These are phyloP conservation scores for Chymomyza fuscimana DNA, from an alignment of 2,888 invertebrate genomes.

Conservation along the genomic window DNA sequence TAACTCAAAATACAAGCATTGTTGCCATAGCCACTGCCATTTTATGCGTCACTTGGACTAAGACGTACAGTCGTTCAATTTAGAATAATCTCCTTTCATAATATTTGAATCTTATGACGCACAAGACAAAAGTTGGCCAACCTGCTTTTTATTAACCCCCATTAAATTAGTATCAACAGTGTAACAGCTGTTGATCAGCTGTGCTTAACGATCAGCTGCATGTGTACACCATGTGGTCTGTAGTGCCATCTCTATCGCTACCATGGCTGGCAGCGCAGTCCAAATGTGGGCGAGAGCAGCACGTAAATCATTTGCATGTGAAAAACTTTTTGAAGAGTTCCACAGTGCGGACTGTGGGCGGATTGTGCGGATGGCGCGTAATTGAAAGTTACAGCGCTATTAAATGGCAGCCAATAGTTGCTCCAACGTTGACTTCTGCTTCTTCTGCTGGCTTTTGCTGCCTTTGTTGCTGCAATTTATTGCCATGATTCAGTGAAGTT, in stretches of 20 bases:
- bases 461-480: slow-evolving; percentile 7
- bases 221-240: too few relatives aligned
- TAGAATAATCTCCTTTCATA: too few relatives aligned
- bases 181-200: too few relatives aligned
- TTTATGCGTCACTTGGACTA: too few relatives aligned
- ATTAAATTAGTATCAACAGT: too few relatives aligned
- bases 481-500: not conserved
- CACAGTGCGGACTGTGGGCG: not conserved
- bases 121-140: too few relatives aligned
- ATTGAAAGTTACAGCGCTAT: slow-evolving; percentile 7
- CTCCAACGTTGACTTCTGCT: not conserved
- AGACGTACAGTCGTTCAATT: too few relatives aligned
- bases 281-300: not conserved
- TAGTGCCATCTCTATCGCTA: not conserved
- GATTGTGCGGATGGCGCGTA: not conserved
- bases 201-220: not conserved
- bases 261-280: not conserved
- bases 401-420: slow-evolving; percentile 3
- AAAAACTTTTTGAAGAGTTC: not conserved
- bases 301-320: not conserved
- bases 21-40: too few relatives aligned
- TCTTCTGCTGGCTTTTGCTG: not conserved
- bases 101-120: too few relatives aligned
- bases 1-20: too few relatives aligned
- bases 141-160: too few relatives aligned